These are phyloP conservation scores for Parotocinclus haroldoi DNA, from an alignment of 2,797 vertebrate genomes.

Conservation along the genomic window DNA sequence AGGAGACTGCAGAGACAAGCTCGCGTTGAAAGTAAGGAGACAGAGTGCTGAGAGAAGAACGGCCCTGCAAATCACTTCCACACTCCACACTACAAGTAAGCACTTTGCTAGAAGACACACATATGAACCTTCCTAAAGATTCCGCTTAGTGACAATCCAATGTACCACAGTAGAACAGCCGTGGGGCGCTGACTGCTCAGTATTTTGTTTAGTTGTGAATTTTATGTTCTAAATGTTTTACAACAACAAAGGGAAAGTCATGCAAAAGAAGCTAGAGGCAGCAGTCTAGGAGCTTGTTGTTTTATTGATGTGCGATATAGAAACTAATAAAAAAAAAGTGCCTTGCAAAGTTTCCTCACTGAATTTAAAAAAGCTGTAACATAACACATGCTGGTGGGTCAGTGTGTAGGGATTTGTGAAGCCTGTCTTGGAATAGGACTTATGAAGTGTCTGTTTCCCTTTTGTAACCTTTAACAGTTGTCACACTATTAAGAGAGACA, in stretches of 20 bases:
- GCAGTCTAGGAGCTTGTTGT: background rate
- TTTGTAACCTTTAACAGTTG: no score
- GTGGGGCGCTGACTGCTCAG: constrained; percentile 16
- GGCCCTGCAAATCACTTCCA: background rate
- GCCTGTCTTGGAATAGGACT: no score
- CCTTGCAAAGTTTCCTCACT: constrained; percentile 5
- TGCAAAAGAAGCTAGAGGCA: constrained; percentile 30
- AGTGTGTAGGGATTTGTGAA: no score
- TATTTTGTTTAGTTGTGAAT: background rate
- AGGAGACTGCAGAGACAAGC: constrained; percentile 86
- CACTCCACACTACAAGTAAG: background rate
- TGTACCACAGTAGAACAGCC: constrained; percentile 8
- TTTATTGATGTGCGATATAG: background rate
- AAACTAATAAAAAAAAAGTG: constrained; percentile 5
- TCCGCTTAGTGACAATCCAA: constrained; percentile 3
- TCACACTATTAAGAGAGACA: no score
- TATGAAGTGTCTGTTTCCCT: no score
- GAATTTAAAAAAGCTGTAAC: background rate
- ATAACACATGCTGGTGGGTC: no score
- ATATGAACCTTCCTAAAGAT: constrained; percentile 16
- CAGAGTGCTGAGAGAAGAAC: constrained; percentile 78
- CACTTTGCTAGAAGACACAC: constrained; percentile 16
- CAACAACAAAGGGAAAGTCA: background rate
- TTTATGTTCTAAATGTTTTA: constrained; percentile 5
- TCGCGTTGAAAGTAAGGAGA: constrained; percentile 90